A percentile compares a stretch with the other conserved stretches of the same genome.
Evolutionary conservation across 2,797 vertebrate species (phyloP).

Genomic region (Cossypha caffra): DNA sequence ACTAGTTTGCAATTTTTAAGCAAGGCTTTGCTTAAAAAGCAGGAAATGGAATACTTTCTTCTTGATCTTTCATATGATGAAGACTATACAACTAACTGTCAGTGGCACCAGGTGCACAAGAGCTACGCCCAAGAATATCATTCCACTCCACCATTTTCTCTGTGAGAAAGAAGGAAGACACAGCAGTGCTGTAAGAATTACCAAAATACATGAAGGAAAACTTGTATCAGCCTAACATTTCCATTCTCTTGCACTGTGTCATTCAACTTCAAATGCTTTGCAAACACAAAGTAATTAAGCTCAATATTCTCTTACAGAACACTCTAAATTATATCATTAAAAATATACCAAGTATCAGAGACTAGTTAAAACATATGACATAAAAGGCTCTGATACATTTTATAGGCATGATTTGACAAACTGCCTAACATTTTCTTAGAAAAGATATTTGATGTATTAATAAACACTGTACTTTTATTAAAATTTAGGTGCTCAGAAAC

Average conservation of each 20-base stretch:
- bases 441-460: background rate
- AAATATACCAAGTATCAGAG: background rate
- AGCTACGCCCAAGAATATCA: background rate
- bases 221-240: background rate
- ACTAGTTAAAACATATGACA: background rate
- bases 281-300: constrained; percentile 17
- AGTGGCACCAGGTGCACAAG: background rate
- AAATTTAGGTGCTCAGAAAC: background rate
- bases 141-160: background rate
- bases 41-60: constrained; percentile 51
- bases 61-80: constrained; percentile 19
- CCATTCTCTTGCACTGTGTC: background rate
- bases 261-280: constrained; percentile 19
- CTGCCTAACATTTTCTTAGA: background rate
- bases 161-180: background rate
- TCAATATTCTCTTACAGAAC: constrained; percentile 2
- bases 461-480: background rate
- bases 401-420: background rate
- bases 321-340: background rate
- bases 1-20: constrained; percentile 52
- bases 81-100: constrained; percentile 3
- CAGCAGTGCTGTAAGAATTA: background rate
- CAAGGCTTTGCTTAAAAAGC: constrained; percentile 17
- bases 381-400: background rate
- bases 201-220: background rate